These are phyloP conservation scores for Cephus nigrinus DNA, from an alignment of 2,888 invertebrate species.

Conservation along the genomic window DNA sequence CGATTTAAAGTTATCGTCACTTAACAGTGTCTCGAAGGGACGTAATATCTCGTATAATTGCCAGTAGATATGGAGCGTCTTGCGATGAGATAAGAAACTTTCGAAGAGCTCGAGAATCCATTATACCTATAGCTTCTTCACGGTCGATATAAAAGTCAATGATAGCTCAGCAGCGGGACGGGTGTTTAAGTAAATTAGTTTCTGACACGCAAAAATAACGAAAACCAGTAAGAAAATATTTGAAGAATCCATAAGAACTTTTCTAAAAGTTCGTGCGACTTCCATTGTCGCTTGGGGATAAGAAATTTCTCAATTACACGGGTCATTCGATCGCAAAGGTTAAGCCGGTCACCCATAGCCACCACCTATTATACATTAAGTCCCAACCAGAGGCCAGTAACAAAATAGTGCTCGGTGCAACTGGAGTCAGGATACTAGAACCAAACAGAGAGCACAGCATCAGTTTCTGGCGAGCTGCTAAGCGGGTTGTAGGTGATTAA, in stretches of 20 bases:
- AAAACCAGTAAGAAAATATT: background rate
- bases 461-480: background rate
- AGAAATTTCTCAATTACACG: background rate
- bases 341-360: background rate
- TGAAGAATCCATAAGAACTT: background rate
- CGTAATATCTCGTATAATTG: constrained; percentile 24
- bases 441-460: background rate
- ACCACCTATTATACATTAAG: background rate
- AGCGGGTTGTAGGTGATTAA: constrained; percentile 10
- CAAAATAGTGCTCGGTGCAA: background rate
- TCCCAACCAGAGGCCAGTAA: background rate
- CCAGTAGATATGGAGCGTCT: constrained; percentile 3
- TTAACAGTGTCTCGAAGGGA: constrained; percentile 6
- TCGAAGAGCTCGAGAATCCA: background rate
- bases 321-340: background rate
- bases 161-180: background rate
- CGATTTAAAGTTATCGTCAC: background rate
- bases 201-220: background rate
- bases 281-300: background rate
- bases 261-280: background rate
- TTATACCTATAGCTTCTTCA: background rate
- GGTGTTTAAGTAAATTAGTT: background rate
- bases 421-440: background rate
- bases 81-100: background rate
- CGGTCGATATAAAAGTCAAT: background rate